These are phyloP conservation scores for Oryzias melastigma DNA, from an alignment of 2,113 vertebrate species.

Conservation along the genomic window DNA sequence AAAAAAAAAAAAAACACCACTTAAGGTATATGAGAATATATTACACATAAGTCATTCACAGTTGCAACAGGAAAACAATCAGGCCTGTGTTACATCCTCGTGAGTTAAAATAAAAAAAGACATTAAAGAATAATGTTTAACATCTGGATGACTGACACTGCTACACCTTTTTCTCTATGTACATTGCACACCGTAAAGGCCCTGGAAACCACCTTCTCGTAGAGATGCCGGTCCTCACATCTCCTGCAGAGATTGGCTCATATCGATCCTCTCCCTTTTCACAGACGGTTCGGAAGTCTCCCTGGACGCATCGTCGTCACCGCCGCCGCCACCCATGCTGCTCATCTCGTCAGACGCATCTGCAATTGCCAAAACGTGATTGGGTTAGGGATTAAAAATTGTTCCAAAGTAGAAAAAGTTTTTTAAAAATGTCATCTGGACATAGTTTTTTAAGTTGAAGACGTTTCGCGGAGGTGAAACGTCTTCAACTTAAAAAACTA, in stretches of 20 bases:
- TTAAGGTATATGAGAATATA: slow-evolving; percentile 54
- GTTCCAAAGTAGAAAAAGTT: too few relatives aligned
- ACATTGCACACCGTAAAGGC: slow-evolving; percentile 45
- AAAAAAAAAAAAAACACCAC: slow-evolving; percentile 49
- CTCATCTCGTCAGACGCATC: slow-evolving; percentile 84
- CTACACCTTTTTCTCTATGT: slow-evolving; percentile 55
- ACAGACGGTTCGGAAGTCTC: slow-evolving; percentile 83
- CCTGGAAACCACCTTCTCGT: background rate
- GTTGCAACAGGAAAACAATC: slow-evolving; percentile 51
- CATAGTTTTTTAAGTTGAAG: too few relatives aligned
- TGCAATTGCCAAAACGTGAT: slow-evolving; percentile 45
- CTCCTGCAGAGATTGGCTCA: slow-evolving; percentile 88
- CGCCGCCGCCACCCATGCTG: slow-evolving; percentile 65
- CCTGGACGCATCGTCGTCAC: slow-evolving; percentile 76
- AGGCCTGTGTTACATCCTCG: slow-evolving; percentile 46
- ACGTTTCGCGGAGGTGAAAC: too few relatives aligned
- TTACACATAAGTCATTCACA: slow-evolving; percentile 71
- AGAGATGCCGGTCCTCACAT: slow-evolving; percentile 74
- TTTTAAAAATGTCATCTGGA: too few relatives aligned
- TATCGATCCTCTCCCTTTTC: slow-evolving; percentile 89
- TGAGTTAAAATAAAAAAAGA: slow-evolving; percentile 31
- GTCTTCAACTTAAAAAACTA: too few relatives aligned
- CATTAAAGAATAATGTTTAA: background rate
- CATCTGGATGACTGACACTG: slow-evolving; percentile 25
- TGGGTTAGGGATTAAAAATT: background rate